Evolutionary conservation across 2,888 invertebrate genomes (phyloP), one percentile per base, ranked within the genome.

Genomic region (Oscheius sp.): DNA sequence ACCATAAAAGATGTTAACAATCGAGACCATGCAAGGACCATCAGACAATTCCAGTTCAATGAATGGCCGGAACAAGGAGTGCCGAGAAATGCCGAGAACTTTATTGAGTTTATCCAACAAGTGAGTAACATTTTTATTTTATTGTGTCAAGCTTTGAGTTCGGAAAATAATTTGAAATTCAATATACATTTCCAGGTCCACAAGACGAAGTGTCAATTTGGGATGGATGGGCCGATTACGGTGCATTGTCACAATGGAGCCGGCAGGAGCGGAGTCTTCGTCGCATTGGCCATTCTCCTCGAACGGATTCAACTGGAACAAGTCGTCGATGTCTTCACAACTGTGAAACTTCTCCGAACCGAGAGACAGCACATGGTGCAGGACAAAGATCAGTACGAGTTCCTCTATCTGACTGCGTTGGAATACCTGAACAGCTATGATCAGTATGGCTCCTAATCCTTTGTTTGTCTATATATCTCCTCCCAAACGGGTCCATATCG

Each of bases 311-410:
- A 96, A 88, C 95, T 95, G 87, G 98, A 99, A 87, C 95, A 95
- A 22, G 95, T 96, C 6, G 93, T 98, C 14, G 98, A 99, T 89
- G 93, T 98, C 86, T 99, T 97, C 91, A 97, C 97, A 89, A 96
- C 96, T 75, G 79, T 96, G 73, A 92, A 97, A 89, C 94, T 96
- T 88, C 90, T 99, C 82, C 91, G 98, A 86, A 96, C 97, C 76
- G 97, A 98, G 88, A 91, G 98, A 82, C 95, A 96, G 73, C 95
- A 95, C 81, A 98, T 99, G 97, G 96, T 99, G 82, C 97, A 98
- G 89, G 96, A 97, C 80, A 96, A 96, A 86, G 96, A 98, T 89
- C 97, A 99, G 89, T 98, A 98, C 89, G 95, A 97, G 88, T 99
- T 99, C 90, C 96, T 97, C 89, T 98, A 99, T 89, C 92, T 95